Percentiles rank a stretch among this genome's conserved stretches.
Conservation (phyloP, 2,888 invertebrate genomes). For the Pandemis heparana region DNA sequence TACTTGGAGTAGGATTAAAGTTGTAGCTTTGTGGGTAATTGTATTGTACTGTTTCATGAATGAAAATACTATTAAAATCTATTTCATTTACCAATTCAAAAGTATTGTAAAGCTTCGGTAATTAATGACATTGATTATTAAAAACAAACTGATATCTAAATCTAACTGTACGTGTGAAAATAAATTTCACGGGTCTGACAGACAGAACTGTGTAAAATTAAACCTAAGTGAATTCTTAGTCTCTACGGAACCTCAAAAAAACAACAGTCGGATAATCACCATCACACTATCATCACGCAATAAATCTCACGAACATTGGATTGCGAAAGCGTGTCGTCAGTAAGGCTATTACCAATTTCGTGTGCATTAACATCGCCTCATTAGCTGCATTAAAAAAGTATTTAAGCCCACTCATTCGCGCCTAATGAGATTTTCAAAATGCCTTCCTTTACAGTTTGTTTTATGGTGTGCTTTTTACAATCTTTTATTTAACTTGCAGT, state of each 20-base stretch:
- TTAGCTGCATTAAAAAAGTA: conserved; percentile 11
- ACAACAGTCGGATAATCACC: background rate
- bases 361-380: conserved; percentile 23
- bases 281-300: conserved; percentile 8
- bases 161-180: no score
- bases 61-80: no score
- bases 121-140: no score
- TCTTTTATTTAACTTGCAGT: background rate
- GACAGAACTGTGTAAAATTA: background rate
- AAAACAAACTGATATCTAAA: no score
- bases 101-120: no score
- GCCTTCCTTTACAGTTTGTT: background rate
- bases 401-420: background rate
- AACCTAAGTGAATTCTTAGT: background rate
- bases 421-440: background rate
- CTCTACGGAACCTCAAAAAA: background rate
- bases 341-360: conserved; percentile 24
- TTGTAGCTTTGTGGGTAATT: no score
- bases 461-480: background rate
- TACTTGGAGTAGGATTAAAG: no score
- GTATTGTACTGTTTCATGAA: no score
- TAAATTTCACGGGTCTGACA: background rate
- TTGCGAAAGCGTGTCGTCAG: conserved; percentile 1
- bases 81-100: no score
- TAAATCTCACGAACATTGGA: conserved; percentile 13